Percentiles rank a stretch among this genome's conserved stretches.
Conservation (phyloP, 2,113 vertebrate genomes). For the Sclerurus mexicanus region DNA sequence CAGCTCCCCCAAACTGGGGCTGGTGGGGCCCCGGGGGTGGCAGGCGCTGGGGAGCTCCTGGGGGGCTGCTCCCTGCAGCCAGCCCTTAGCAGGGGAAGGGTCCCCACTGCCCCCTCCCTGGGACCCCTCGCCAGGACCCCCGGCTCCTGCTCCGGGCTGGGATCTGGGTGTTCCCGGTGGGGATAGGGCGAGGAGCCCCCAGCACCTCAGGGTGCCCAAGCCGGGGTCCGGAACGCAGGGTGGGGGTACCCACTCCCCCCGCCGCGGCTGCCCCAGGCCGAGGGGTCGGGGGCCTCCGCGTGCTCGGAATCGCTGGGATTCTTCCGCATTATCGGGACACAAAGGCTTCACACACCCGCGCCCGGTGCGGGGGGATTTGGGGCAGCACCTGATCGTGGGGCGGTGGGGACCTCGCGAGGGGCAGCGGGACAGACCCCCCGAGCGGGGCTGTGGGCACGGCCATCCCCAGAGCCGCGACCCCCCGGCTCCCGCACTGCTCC, state of each 20-base stretch:
- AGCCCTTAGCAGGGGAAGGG: not conserved
- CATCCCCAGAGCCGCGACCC: rapidly evolving
- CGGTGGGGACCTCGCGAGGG: not conserved
- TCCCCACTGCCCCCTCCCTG: not conserved
- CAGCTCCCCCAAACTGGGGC: not conserved
- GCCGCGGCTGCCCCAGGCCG: not conserved
- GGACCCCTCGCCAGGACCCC: not conserved
- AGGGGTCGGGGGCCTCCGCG: not conserved
- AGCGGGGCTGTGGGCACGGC: not conserved
- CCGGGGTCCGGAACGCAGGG: rapidly evolving
- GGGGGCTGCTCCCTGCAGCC: not conserved
- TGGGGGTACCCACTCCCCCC: not conserved
- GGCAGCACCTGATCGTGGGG: not conserved
- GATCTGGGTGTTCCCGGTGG: not conserved
- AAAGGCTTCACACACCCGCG: not conserved
- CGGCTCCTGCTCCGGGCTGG: not conserved
- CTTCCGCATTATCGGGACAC: not conserved
- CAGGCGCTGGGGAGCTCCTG: not conserved
- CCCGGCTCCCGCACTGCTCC: not conserved
- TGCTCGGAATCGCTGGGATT: constrained; percentile 31
- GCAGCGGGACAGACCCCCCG: not conserved
- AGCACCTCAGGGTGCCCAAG: rapidly evolving
- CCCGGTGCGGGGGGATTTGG: not conserved
- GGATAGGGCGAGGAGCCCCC: not conserved
- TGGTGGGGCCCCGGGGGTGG: not conserved